Percentiles rank a stretch among this genome's conserved stretches.
Evolutionary conservation across 2,113 vertebrate genomes (phyloP).

Genomic region (Clarias macrocephalus): DNA sequence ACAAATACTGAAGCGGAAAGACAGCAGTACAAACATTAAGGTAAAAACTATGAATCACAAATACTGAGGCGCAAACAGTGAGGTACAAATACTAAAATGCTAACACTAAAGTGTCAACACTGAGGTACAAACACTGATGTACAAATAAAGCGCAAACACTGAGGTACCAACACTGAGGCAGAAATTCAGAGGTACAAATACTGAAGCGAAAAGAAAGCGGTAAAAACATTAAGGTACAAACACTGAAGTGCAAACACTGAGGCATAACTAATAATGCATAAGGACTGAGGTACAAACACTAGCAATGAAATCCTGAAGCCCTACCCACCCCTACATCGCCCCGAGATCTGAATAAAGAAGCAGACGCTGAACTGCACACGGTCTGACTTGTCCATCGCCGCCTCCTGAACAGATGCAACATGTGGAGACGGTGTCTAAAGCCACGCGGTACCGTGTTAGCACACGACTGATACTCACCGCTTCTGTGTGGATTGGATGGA

Average conservation of each 20-base stretch:
- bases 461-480: conserved; percentile 80
- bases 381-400: not conserved
- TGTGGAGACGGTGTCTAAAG: not conserved
- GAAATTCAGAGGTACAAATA: not conserved
- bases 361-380: not conserved
- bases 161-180: not conserved
- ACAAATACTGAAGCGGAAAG: no score
- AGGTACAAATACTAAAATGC: no score
- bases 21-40: not conserved
- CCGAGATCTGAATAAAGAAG: not conserved
- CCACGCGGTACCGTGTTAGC: not conserved
- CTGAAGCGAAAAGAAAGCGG: not conserved
- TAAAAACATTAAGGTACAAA: not conserved
- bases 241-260: not conserved
- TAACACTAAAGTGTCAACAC: not conserved
- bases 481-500: conserved; percentile 94
- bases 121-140: not conserved
- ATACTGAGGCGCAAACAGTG: not conserved
- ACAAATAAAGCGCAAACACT: not conserved
- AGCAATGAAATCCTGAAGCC: not conserved
- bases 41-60: not conserved
- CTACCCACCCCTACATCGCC: not conserved
- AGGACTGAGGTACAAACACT: no score
- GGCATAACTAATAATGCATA: no score
- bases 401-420: not conserved